phyloP scores from a whole-genome alignment of 2,888 invertebrate genomes.

The Disparrhopalites patrizii region DNA sequence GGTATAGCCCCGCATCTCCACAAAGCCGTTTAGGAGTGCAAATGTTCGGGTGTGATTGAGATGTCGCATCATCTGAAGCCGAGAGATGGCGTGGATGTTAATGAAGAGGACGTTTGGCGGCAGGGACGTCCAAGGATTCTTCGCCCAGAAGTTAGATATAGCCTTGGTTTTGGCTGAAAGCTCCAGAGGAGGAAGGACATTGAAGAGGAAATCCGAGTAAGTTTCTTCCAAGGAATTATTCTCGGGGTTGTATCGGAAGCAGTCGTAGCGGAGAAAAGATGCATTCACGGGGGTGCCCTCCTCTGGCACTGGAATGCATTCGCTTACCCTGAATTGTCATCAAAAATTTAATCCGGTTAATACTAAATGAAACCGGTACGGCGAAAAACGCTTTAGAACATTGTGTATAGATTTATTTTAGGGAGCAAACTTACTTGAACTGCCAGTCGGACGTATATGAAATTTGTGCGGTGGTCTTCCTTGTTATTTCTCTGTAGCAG shows the following conservation, averaged over 20 bases:
- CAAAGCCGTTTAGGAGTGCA: constrained; percentile 65
- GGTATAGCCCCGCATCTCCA: constrained; percentile 68
- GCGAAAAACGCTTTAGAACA: too few species aligned
- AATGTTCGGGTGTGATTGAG: constrained; percentile 68
- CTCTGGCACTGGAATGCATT: background rate
- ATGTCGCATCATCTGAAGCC: constrained; percentile 66
- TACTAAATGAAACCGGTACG: too few species aligned
- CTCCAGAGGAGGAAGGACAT: background rate
- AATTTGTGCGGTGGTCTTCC: too few species aligned
- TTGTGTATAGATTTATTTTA: too few species aligned
- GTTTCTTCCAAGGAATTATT: background rate
- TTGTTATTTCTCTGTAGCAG: too few species aligned
- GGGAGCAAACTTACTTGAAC: too few species aligned
- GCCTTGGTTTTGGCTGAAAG: background rate
- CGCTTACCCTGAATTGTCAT: too few species aligned
- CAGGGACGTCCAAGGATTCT: constrained; percentile 16
- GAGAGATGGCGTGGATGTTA: constrained; percentile 33
- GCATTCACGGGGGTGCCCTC: background rate
- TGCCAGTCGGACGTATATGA: too few species aligned
- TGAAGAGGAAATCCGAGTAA: constrained; percentile 1
- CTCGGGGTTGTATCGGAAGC: background rate
- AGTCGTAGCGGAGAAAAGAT: background rate
- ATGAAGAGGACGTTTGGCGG: constrained; percentile 45
- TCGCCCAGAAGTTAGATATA: constrained; percentile 1
- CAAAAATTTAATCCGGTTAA: too few species aligned